Evolutionary conservation across 2,888 invertebrate genomes (phyloP), one percentile per base, ranked within the genome.

Genomic region (Meiosimyza decipiens): DNA sequence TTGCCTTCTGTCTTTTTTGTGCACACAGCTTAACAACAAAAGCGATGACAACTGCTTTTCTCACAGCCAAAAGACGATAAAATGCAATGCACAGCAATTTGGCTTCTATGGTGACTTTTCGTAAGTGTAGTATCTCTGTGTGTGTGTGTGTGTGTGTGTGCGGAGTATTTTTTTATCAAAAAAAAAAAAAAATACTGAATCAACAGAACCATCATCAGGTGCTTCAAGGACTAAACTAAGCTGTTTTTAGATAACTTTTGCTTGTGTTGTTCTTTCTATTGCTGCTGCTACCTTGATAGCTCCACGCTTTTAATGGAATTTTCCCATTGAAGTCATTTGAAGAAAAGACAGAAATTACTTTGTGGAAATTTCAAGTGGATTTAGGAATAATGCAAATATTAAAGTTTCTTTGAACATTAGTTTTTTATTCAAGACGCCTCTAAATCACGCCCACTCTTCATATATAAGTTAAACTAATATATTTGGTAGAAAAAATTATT

Each of bases 121-220:
- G 18, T 11, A 33, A 22, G 22, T 50, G 68, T 69, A 28, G 50
- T 47, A n/a, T 16, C 12, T 22, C 12, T 22, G 18, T 55, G 22
- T 57, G 64, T n/a, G 16, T 13, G 18, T 15, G 52, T 15, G 28
- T 28, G 28, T 28, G 28, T 28, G 28, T 28, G 28, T 28, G 28
- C 7, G 12, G 16, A 16, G 18, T 49, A 18, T 16, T 22, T 47
- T 18, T 6, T 47, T 22, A 9, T 55, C 28, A 33, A 67, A 55
- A 65, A 15, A 15, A 22, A 52, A 18, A 16, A 55, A 16, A 51
- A 16, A 47, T n/a, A 63, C 11, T 12, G 50, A 50, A 18, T 50
- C 67, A 49, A 47, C 40, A 40, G 12, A 15, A 11, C 18, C 68
- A 59, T 59, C 69, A 70, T 40, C 69, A 70, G 69, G 62, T 70